phyloP scores from a whole-genome alignment of 2,888 invertebrate species.

The Pegoplata infirma region DNA sequence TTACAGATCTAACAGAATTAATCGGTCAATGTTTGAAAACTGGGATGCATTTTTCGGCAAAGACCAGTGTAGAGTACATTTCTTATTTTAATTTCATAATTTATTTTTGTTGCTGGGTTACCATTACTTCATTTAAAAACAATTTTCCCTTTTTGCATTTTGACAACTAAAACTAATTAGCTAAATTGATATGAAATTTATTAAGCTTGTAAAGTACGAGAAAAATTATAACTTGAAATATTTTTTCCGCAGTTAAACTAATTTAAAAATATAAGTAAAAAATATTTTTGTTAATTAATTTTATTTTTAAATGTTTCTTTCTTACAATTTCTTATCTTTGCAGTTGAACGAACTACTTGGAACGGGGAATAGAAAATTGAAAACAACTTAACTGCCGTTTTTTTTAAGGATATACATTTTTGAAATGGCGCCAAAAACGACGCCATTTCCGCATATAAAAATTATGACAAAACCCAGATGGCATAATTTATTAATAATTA shows the following conservation, averaged over 20 bases:
- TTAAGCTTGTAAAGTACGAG: conserved; percentile 69
- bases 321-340: conserved; percentile 30
- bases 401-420: neutral
- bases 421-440: conserved; percentile 73
- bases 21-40: too few species aligned
- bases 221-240: conserved; percentile 32
- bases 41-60: too few species aligned
- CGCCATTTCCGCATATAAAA: conserved; percentile 68
- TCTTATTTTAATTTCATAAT: too few species aligned
- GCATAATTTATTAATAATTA: conserved; percentile 66
- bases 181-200: conserved; percentile 75
- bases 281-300: conserved; percentile 28
- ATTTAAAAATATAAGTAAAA: conserved; percentile 57
- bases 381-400: conserved; percentile 3
- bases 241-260: conserved; percentile 50
- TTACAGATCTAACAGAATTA: too few species aligned
- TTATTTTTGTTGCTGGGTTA: too few species aligned
- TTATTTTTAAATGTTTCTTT: conserved; percentile 40
- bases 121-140: neutral
- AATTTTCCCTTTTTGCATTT: neutral
- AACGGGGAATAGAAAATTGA: neutral
- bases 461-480: conserved; percentile 67
- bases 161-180: conserved; percentile 68
- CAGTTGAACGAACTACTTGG: conserved; percentile 25
- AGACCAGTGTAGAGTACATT: too few species aligned